Evolutionary conservation across 1,140 invertebrate species (phyloP), one percentile per base, ranked within the genome.

Genomic region (Penaeus chinensis): DNA sequence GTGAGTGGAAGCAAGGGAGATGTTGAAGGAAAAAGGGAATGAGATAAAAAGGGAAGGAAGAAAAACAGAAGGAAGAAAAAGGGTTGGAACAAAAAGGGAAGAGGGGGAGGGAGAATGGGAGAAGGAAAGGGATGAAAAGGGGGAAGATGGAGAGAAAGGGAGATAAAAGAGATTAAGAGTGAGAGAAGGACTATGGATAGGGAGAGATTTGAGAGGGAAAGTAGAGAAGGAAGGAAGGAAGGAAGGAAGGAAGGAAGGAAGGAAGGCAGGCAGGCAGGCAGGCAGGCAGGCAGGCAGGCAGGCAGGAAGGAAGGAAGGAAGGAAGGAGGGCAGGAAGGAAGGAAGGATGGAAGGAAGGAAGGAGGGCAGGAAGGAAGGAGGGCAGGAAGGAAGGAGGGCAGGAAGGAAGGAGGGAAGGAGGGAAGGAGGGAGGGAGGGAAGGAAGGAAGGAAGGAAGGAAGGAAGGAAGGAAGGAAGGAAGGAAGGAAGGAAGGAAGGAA

Each of bases 141-240:
- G 32, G 32, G 32, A 32, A 32, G 32, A 32, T 32, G 32, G 32
- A 32, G 32, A 32, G 32, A 32, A 32, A 32, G 32, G 32, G 32
- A 32, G 32, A 32, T 32, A 32, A 32, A 32, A 32, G 32, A 32
- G 32, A 32, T 32, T 32, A 32, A 32, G 32, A 32, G 32, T 32
- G 32, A 32, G 32, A 32, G 32, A 32, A 32, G 2, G 1, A 32
- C 32, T 32, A 32, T 32, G 32, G 32, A 32, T 32, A 32, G 32
- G 32, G 32, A 2, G 32, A 32, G 2, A 32, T 32, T 32, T 32
- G 32, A 32, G 32, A 32, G 32, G 32, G 32, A 32, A 32, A 32
- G 32, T 32, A n/a, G n/a, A n/a, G 76, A 78, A 24, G 32, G 76
- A 78, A 24, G 32, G 76, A 78, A 24, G 42, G 76, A 78, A 42